These are phyloP conservation scores for Clarias fuscus DNA, from an alignment of 2,797 vertebrate species.

Conservation along the genomic window DNA sequence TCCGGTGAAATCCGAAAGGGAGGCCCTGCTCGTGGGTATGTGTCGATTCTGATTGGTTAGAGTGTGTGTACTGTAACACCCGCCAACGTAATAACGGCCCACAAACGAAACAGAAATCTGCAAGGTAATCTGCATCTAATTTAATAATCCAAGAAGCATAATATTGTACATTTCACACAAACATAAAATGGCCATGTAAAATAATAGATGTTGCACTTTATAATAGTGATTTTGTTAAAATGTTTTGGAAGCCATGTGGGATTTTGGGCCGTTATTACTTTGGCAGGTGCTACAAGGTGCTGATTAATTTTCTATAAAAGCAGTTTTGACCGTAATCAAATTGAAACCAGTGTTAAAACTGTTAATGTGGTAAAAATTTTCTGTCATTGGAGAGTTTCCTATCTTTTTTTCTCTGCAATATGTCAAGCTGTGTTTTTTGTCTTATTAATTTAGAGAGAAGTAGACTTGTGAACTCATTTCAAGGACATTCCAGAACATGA, in stretches of 20 bases:
- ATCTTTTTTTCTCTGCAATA: background rate
- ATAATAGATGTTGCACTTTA: no score
- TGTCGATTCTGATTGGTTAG: slow-evolving; percentile 9
- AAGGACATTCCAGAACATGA: background rate
- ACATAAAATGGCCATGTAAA: no score
- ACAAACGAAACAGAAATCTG: no score
- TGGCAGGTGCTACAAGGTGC: background rate
- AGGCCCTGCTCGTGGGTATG: slow-evolving; percentile 90
- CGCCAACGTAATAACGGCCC: no score
- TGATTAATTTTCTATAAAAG: background rate
- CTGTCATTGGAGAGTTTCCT: background rate
- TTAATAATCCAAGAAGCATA: no score
- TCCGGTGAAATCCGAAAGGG: slow-evolving; percentile 87
- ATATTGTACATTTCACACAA: no score
- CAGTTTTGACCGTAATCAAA: background rate
- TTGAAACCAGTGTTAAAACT: background rate
- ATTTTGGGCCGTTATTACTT: no score
- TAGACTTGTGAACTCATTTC: background rate
- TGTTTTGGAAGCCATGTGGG: no score
- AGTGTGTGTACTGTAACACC: no score
- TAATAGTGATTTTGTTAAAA: no score
- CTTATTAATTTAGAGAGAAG: background rate
- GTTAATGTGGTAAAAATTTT: background rate
- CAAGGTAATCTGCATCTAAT: no score
- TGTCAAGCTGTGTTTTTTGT: background rate